A percentile compares a stretch with the other conserved stretches of the same genome.
These are phyloP conservation scores for Taeniopygia guttata DNA, from an alignment of 2,797 vertebrate species.

Conservation along the genomic window DNA sequence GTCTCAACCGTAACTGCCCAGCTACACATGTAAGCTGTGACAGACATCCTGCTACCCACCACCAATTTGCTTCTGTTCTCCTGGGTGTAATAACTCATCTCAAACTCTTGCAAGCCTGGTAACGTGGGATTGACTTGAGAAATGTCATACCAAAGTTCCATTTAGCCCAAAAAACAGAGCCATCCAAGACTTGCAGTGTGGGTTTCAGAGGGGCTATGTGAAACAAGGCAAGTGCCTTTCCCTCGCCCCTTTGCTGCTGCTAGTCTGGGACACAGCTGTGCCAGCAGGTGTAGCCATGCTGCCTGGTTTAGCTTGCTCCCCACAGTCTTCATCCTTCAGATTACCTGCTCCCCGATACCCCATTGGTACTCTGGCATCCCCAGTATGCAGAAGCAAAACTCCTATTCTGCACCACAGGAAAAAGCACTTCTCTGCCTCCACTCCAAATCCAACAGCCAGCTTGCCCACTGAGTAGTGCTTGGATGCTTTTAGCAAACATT, in stretches of 20 bases:
- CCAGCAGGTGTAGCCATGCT: neutral
- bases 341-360: fast-evolving
- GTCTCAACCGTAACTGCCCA: neutral
- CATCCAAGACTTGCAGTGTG: neutral
- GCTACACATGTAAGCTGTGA: neutral
- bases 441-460: neutral
- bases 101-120: neutral
- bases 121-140: neutral
- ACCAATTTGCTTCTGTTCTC: neutral
- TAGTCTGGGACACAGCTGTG: neutral
- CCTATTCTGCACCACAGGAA: neutral
- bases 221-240: neutral
- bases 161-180: neutral
- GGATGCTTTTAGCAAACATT: conserved; percentile 1
- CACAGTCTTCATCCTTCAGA: neutral
- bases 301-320: fast-evolving
- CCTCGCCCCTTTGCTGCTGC: neutral
- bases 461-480: neutral
- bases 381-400: neutral
- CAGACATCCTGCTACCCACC: neutral
- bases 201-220: fast-evolving
- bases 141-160: fast-evolving
- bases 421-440: neutral
- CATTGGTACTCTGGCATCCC: neutral
- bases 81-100: neutral